Percentiles rank a stretch among this genome's conserved stretches.
Conservation (phyloP, 1,140 invertebrate genomes). For the Diprion similis region DNA sequence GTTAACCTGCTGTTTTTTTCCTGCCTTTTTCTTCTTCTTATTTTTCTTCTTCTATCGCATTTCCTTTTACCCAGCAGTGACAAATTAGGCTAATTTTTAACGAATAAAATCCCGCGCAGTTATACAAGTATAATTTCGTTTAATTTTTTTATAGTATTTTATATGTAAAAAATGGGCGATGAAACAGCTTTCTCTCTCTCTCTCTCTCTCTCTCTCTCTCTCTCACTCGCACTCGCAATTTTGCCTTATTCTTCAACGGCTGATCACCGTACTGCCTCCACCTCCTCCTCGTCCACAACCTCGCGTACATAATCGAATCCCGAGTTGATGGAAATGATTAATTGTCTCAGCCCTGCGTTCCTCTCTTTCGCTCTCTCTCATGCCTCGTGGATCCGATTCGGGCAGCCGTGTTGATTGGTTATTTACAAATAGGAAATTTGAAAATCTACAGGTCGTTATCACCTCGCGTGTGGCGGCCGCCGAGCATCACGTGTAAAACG, state of each 20-base stretch:
- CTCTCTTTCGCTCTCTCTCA: conserved; percentile 8
- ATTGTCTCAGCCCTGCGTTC: conserved; percentile 58
- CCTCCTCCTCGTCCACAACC: background rate
- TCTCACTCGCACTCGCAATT: background rate
- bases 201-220: conserved; percentile 19
- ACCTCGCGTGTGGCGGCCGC: conserved; percentile 21
- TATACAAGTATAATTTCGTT: too few species aligned
- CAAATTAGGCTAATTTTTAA: background rate
- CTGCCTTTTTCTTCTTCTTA: conserved; percentile 15
- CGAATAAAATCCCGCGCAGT: too few species aligned
- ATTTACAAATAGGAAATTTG: conserved; percentile 65
- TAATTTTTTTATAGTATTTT: too few species aligned
- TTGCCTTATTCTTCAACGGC: too few species aligned
- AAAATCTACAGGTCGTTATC: conserved; percentile 53
- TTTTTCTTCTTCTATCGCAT: conserved; percentile 16
- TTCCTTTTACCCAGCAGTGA: too few species aligned
- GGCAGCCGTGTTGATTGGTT: conserved; percentile 55
- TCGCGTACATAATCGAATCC: conserved; percentile 51
- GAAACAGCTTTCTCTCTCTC: conserved; percentile 23
- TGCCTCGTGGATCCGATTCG: background rate
- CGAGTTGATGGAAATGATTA: conserved; percentile 64
- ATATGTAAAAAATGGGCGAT: too few species aligned
- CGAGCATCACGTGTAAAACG: conserved; percentile 2
- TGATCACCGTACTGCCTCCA: too few species aligned
- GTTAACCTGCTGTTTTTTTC: conserved; percentile 17